A percentile compares a stretch with the other conserved stretches of the same genome.
phyloP scores from a whole-genome alignment of 2,113 vertebrate genomes.

The Climacteris rufus region DNA sequence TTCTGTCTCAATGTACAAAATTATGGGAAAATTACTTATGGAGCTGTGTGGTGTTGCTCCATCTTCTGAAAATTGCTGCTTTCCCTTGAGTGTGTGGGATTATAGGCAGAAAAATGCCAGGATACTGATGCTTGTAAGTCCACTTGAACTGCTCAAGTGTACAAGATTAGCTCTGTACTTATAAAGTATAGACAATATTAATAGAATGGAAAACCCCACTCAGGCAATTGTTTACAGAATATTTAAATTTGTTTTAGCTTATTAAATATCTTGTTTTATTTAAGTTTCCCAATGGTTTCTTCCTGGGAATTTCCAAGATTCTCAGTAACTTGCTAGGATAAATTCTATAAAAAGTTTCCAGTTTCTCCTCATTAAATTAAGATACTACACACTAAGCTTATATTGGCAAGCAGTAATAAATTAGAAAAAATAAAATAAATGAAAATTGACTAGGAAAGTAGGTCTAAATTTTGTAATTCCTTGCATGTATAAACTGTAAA shows the following conservation, averaged over 20 bases:
- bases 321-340: background rate
- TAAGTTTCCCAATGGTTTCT: conserved; percentile 24
- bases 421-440: background rate
- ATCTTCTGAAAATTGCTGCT: background rate
- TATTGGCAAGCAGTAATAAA: background rate
- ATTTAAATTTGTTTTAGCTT: background rate
- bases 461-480: background rate
- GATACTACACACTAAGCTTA: background rate
- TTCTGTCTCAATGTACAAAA: background rate
- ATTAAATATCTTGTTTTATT: conserved; percentile 43
- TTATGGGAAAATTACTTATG: background rate
- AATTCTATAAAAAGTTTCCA: conserved; percentile 49
- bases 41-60: background rate
- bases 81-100: background rate
- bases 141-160: background rate
- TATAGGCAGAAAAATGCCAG: background rate
- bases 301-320: conserved; percentile 44
- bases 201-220: background rate
- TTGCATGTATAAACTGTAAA: background rate
- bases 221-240: background rate
- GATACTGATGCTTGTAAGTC: background rate
- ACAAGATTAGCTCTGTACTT: background rate
- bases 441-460: background rate
- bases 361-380: conserved; percentile 46
- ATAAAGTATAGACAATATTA: background rate